These are phyloP conservation scores for Ascaphus truei DNA, from an alignment of 2,113 vertebrate genomes.

Conservation along the genomic window DNA sequence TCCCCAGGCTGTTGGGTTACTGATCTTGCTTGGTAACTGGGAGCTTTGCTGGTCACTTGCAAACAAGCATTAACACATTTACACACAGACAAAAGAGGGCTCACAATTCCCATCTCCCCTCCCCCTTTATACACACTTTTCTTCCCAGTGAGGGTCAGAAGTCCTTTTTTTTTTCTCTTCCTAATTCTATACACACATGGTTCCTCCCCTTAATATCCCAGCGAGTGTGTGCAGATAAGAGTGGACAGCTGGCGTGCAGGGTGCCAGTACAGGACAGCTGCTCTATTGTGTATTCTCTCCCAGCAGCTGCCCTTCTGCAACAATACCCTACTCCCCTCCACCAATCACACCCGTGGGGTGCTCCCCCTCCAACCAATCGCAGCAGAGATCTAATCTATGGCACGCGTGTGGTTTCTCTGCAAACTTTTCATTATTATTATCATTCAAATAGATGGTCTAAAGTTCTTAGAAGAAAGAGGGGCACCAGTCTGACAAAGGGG, in stretches of 20 bases:
- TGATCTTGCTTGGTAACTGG: constrained; percentile 53
- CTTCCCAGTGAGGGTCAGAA: constrained; percentile 94
- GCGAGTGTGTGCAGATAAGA: constrained; percentile 94
- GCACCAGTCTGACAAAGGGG: constrained; percentile 25
- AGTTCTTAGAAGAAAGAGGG: constrained; percentile 48
- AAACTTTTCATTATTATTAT: constrained; percentile 76
- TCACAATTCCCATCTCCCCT: constrained; percentile 70
- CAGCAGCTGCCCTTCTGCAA: constrained; percentile 82
- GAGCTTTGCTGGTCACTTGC: constrained; percentile 62
- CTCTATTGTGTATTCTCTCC: constrained; percentile 97
- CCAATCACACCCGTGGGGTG: constrained; percentile 77
- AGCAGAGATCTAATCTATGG: constrained; percentile 85
- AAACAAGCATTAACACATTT: constrained; percentile 80
- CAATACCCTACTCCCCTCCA: constrained; percentile 78
- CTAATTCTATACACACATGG: constrained; percentile 78
- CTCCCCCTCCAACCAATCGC: constrained; percentile 65
- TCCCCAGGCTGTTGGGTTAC: constrained; percentile 46
- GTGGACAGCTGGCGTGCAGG: constrained; percentile 99
- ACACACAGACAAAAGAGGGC: constrained; percentile 82
- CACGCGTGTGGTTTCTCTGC: constrained; percentile 88
- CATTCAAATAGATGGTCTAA: constrained; percentile 72
- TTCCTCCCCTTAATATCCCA: constrained; percentile 88
- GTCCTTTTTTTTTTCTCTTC: constrained; percentile 70
- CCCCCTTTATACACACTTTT: constrained; percentile 66
- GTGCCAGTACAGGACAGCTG: constrained; percentile 98